Conservation (phyloP, 2,797 vertebrate species). For the Tenualosa ilisha region DNA sequence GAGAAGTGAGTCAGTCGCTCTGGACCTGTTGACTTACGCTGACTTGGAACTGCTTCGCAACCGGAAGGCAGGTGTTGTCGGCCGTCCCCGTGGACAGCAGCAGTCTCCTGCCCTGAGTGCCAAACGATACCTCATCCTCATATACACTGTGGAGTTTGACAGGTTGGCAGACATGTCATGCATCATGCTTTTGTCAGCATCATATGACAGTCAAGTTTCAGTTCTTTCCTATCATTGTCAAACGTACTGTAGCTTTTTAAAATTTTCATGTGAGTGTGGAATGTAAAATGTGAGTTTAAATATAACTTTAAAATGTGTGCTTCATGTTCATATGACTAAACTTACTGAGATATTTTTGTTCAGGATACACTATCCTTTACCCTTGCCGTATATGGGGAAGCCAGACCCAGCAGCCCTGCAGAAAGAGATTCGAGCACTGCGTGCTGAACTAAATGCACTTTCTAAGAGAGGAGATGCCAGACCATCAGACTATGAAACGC, state of each 20-base stretch:
- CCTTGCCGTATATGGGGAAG: conserved; percentile 86
- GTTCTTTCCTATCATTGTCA: no score
- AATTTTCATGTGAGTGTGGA: no score
- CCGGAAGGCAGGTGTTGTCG: conserved; percentile 81
- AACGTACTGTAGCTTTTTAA: no score
- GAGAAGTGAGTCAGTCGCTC: conserved; percentile 89
- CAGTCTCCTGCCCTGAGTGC: conserved; percentile 80
- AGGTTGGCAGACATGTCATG: conserved; percentile 63
- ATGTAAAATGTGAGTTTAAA: no score
- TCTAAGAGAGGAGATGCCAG: conserved; percentile 67
- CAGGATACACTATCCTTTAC: conserved; percentile 93
- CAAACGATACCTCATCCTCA: conserved; percentile 92
- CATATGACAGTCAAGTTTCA: no score
- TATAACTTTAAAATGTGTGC: no score
- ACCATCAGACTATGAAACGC: conserved; percentile 76
- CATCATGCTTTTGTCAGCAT: no score
- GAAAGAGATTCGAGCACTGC: conserved; percentile 82
- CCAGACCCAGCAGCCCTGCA: conserved; percentile 86
- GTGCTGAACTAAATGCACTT: conserved; percentile 76
- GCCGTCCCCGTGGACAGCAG: conserved; percentile 70
- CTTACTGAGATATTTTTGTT: background rate
- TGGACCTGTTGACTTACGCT: conserved; percentile 90
- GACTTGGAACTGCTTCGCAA: conserved; percentile 89
- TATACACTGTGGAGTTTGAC: conserved; percentile 96
- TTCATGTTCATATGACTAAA: no score